A percentile compares a stretch with the other conserved stretches of the same genome.
Evolutionary conservation across 1,140 invertebrate species (phyloP).

Genomic region (Rhynchophorus ferrugineus): DNA sequence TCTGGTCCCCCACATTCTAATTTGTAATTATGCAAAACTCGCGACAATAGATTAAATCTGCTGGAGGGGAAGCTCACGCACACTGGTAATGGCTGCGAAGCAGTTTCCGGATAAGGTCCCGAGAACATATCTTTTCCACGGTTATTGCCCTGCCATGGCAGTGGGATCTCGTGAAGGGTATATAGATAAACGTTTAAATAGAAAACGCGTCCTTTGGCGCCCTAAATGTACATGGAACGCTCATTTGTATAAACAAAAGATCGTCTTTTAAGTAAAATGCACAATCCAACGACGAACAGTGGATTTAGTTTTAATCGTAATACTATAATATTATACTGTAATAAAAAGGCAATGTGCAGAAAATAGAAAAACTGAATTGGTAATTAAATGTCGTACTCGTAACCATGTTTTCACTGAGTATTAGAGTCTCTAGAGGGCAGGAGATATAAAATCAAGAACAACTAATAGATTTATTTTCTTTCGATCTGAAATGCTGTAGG

Average conservation of each 20-base stretch:
- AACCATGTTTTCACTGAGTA: too few relatives aligned
- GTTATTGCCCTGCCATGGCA: conserved; percentile 9
- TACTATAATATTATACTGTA: too few relatives aligned
- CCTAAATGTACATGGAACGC: background rate
- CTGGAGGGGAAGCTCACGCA: conserved; percentile 10
- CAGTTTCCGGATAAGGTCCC: conserved; percentile 15
- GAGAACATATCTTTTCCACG: conserved; percentile 17
- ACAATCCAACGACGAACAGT: too few relatives aligned
- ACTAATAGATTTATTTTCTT: too few relatives aligned
- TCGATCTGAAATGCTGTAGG: too few relatives aligned
- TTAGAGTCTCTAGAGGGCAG: too few relatives aligned
- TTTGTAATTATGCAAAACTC: conserved; percentile 22
- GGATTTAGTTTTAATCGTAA: too few relatives aligned
- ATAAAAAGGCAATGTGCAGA: too few relatives aligned
- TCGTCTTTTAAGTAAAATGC: too few relatives aligned
- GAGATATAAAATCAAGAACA: too few relatives aligned
- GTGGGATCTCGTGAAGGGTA: conserved; percentile 2
- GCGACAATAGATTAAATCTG: conserved; percentile 21
- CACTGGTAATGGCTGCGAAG: conserved; percentile 11
- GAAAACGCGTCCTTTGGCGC: background rate
- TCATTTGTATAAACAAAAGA: background rate
- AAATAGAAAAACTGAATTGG: too few relatives aligned
- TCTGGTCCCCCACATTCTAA: conserved; percentile 14
- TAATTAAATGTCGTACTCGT: too few relatives aligned
- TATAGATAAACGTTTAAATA: conserved; percentile 3